Conservation (phyloP, 2,888 invertebrate species). For the Frankliniella fusca region DNA sequence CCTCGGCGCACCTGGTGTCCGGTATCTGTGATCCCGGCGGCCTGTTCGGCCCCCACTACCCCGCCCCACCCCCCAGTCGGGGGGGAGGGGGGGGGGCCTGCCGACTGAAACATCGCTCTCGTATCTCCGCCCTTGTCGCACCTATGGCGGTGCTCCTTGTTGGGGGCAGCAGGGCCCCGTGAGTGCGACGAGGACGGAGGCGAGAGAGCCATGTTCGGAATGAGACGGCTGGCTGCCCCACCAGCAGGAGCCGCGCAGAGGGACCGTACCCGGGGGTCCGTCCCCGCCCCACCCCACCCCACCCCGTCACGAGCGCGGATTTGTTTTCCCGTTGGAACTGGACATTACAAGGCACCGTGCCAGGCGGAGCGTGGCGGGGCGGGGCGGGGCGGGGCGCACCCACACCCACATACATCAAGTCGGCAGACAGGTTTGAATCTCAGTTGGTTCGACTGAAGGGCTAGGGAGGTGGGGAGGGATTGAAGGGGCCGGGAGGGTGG, state of each 20-base stretch:
- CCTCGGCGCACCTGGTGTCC: conserved; percentile 5
- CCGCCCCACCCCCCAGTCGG: background rate
- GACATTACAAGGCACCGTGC: conserved; percentile 21
- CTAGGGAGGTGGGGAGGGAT: background rate
- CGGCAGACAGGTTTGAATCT: background rate
- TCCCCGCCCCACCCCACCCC: too few relatives aligned
- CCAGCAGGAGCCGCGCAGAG: too few relatives aligned
- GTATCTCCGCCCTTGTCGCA: too few relatives aligned
- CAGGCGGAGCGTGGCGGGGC: background rate
- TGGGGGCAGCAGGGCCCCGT: too few relatives aligned
- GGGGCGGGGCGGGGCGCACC: background rate
- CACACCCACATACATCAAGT: conserved; percentile 1
- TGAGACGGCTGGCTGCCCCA: background rate
- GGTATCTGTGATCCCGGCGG: background rate
- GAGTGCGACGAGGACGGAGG: too few relatives aligned
- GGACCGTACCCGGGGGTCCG: too few relatives aligned
- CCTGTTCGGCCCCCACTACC: too few relatives aligned
- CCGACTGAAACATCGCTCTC: too few relatives aligned
- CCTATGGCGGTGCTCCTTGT: too few relatives aligned
- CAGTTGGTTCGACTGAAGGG: background rate
- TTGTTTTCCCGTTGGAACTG: background rate
- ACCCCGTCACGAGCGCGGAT: background rate
- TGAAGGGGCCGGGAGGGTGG: background rate
- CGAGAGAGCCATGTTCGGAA: too few relatives aligned
- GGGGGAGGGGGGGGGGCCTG: background rate